Base-by-base conservation (phyloP, 2,888 invertebrate genomes). In the Polylopha cassiicola region DNA sequence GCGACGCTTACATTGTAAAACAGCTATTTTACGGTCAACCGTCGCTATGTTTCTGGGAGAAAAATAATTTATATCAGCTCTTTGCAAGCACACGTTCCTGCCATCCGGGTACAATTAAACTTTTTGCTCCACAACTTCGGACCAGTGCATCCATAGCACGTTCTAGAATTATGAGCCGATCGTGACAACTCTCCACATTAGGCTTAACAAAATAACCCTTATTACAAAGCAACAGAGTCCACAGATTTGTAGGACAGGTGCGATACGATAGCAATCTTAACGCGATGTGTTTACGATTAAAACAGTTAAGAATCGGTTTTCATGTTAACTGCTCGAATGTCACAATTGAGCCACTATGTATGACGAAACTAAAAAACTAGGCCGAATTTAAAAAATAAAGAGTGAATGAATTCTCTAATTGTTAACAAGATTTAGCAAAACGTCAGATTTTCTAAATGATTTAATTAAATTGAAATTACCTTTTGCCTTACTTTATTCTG, bases 121-220 rank as follows among this genome's bases (percentile, higher is more conserved):
- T 77, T 76, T 72, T 73, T 74, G 65, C 56, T 46, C 44, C 47
- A 28, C 38, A 50, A 26, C 29, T 36, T 53, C 46, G 43, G 50
- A 47, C 45, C 45, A 53, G 49, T 59, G 68, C 65, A 65, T 61
- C 62, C 61, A 57, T 50, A 50, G 64, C 75, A 76, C 76, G 75
- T 70, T 42, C 58, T 48, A 51, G 60, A 78, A 67, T 78, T 79
- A 81, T 75, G 77, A 67, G 63, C 46, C 50, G 58, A 54, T 68
- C 80, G 79, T 81, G 78, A 74, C 73, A 58, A 42, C 48, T 54
- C 54, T 55, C 58, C 46, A 53, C 33, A 32, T 31, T 39, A 37
- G 24, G 10, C 18, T 4, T 34, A 18, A 24, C 26, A 34, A 26
- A 34, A n/a, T 23, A 10, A 16, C 10, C 32, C 11, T 32, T 32